Conservation (phyloP, 1,140 invertebrate species). For the Whitmania pigra region DNA sequence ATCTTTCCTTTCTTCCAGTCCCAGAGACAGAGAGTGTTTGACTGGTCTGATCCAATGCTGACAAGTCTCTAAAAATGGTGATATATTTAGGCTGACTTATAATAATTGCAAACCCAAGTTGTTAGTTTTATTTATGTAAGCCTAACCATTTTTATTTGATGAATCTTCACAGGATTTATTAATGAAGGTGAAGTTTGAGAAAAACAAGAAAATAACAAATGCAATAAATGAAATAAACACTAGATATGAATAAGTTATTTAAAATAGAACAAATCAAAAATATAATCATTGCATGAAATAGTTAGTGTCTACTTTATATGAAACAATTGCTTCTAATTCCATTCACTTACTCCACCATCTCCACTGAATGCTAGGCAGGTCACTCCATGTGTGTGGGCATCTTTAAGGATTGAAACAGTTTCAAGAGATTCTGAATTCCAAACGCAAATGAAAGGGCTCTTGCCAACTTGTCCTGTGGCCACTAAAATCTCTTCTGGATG, state of each 20-base stretch:
- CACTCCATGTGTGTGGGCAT: conserved; percentile 39
- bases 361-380: conserved; percentile 37
- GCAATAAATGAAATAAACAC: no score
- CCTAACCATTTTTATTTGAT: no score
- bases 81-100: no score
- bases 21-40: conserved; percentile 41
- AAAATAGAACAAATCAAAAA: no score
- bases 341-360: conserved; percentile 33
- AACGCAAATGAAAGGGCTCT: conserved; percentile 40
- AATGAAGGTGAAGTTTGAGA: no score
- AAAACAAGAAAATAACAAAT: no score
- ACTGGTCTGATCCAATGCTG: conserved; percentile 35
- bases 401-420: conserved; percentile 39
- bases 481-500: conserved; percentile 39
- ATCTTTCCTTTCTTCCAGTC: conserved; percentile 42
- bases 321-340: neutral
- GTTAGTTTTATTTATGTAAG: no score
- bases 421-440: conserved; percentile 36
- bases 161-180: no score
- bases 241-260: no score
- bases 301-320: neutral
- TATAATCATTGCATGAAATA: no score
- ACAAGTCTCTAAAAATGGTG: no score
- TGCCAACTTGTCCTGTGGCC: conserved; percentile 43
- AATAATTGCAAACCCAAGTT: neutral